phyloP scores from a whole-genome alignment of 2,888 invertebrate species.

The Epistrophella euchroma region DNA sequence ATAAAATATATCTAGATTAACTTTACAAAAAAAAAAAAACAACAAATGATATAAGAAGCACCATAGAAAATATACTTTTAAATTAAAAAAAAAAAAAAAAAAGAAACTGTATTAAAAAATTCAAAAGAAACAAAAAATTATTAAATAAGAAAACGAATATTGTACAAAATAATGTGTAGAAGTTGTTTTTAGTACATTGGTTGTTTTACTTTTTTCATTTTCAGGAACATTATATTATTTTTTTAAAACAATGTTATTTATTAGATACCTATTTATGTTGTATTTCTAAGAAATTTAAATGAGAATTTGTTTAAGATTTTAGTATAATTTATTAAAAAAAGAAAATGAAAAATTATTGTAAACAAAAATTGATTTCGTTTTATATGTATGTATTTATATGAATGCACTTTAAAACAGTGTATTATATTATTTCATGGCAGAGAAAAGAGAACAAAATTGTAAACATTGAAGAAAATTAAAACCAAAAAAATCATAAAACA shows the following conservation, averaged over 20 bases:
- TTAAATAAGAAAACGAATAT: constrained; percentile 58
- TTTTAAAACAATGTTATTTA: constrained; percentile 42
- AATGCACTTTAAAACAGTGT: constrained; percentile 56
- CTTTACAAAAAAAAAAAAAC: constrained; percentile 71
- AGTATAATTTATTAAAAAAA: constrained; percentile 38
- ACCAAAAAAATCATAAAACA: constrained; percentile 57
- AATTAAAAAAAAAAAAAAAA: constrained; percentile 26
- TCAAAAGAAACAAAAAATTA: constrained; percentile 32
- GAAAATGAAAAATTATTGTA: constrained; percentile 40
- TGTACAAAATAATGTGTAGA: constrained; percentile 63
- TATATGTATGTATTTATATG: constrained; percentile 55
- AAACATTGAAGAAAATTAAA: constrained; percentile 30
- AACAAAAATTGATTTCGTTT: constrained; percentile 49
- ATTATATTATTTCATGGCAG: constrained; percentile 68
- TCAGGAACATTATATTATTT: constrained; percentile 20
- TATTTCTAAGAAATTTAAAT: constrained; percentile 51
- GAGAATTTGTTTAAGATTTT: constrained; percentile 22
- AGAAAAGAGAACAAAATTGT: constrained; percentile 24
- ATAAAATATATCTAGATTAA: constrained; percentile 59
- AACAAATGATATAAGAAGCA: constrained; percentile 70
- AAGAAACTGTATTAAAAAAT: constrained; percentile 36
- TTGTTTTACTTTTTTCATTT: constrained; percentile 47
- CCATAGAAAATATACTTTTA: constrained; percentile 67
- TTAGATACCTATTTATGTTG: constrained; percentile 40
- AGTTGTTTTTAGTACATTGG: constrained; percentile 49